A percentile compares a stretch with the other conserved stretches of the same genome.
Evolutionary conservation across 2,888 invertebrate species (phyloP).

Genomic region (Drosophila neotestacea): DNA sequence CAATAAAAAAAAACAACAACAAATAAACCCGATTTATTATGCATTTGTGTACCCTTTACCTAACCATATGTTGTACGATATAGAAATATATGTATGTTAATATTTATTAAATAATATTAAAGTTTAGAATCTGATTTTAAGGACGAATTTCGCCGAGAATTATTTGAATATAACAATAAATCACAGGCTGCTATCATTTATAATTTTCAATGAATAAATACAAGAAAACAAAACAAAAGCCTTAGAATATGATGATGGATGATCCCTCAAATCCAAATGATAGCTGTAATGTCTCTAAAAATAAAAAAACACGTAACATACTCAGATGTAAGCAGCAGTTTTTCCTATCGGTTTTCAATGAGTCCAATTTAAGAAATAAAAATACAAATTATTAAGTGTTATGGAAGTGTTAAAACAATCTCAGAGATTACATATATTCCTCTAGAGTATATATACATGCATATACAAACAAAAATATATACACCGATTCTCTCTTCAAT

Average conservation of each 20-base stretch:
- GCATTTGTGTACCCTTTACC: slow-evolving; percentile 55
- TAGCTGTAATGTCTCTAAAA: not conserved
- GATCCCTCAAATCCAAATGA: slow-evolving; percentile 7
- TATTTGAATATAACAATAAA: slow-evolving; percentile 22
- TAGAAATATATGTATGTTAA: slow-evolving; percentile 31
- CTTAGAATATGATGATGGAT: slow-evolving; percentile 2
- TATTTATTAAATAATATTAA: slow-evolving; percentile 43
- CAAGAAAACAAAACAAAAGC: slow-evolving; percentile 2
- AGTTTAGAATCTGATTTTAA: slow-evolving; percentile 34
- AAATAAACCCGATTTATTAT: slow-evolving; percentile 31
- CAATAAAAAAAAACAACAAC: slow-evolving; percentile 4
- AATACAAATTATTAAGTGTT: slow-evolving; percentile 9
- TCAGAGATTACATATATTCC: slow-evolving; percentile 61
- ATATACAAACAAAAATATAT: not conserved
- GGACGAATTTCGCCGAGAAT: slow-evolving; percentile 52
- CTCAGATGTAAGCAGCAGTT: not conserved
- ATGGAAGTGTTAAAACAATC: slow-evolving; percentile 57
- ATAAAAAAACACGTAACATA: not conserved
- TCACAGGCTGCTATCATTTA: slow-evolving; percentile 41
- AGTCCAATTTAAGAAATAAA: not conserved
- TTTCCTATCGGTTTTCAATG: not conserved
- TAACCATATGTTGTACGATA: slow-evolving; percentile 38
- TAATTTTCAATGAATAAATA: slow-evolving; percentile 18
- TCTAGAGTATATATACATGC: slow-evolving; percentile 21
- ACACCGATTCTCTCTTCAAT: too few relatives aligned